phyloP scores from a whole-genome alignment of 2,888 invertebrate genomes.

The Pandemis corylana region DNA sequence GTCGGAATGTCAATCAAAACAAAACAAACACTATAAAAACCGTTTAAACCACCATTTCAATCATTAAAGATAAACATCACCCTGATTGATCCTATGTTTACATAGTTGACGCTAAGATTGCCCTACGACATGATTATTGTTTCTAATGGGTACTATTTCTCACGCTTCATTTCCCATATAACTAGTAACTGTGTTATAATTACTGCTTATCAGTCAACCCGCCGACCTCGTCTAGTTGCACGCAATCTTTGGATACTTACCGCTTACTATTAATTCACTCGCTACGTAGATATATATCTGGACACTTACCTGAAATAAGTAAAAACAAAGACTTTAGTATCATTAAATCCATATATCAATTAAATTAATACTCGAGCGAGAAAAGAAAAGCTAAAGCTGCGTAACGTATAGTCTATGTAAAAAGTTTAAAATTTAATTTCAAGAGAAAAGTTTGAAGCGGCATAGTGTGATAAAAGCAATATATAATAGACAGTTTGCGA shows the following conservation, averaged over 20 bases:
- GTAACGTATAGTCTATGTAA: neutral
- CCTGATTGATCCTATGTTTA: slow-evolving; percentile 12
- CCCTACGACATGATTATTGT: slow-evolving; percentile 49
- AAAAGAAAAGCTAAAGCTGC: neutral
- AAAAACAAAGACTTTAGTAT: slow-evolving; percentile 45
- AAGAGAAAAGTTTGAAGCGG: neutral
- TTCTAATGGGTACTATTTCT: slow-evolving; percentile 50
- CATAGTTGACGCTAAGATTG: slow-evolving; percentile 32
- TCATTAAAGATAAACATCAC: neutral
- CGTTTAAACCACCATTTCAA: neutral
- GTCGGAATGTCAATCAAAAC: neutral
- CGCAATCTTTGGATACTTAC: slow-evolving; percentile 42
- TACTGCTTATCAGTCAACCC: slow-evolving; percentile 48
- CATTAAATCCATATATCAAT: neutral
- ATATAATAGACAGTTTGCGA: too few relatives aligned
- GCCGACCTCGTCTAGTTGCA: slow-evolving; percentile 56
- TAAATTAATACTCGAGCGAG: neutral
- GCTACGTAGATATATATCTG: slow-evolving; percentile 8
- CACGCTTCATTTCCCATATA: slow-evolving; percentile 71
- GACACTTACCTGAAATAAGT: slow-evolving; percentile 66
- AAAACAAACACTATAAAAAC: neutral
- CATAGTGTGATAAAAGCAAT: too few relatives aligned
- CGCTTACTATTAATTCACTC: neutral
- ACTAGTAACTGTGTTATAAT: slow-evolving; percentile 50
- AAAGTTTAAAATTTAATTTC: too few relatives aligned